Conservation (phyloP, 2,888 invertebrate species). For the Drosophila lutescens region DNA sequence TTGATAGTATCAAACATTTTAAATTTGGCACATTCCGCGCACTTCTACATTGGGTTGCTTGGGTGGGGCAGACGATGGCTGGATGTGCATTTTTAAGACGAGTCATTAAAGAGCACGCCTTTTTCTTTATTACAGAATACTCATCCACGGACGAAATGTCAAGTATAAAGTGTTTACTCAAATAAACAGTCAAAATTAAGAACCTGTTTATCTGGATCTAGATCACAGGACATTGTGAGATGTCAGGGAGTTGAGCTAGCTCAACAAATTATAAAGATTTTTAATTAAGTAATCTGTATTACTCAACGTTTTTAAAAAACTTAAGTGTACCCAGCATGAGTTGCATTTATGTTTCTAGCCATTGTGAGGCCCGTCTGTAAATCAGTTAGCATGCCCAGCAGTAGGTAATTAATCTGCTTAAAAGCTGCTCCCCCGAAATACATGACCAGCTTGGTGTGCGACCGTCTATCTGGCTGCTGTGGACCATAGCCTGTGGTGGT, state of each 20-base stretch:
- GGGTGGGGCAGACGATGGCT: conserved; percentile 20
- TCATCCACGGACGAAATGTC: conserved; percentile 9
- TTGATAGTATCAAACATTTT: conserved; percentile 30
- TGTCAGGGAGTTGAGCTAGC: too few relatives aligned
- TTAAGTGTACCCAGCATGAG: background rate
- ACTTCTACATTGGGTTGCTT: background rate
- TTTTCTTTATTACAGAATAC: conserved; percentile 1
- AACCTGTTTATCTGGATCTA: too few relatives aligned
- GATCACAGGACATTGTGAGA: background rate
- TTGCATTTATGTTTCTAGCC: background rate
- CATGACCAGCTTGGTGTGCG: conserved; percentile 21
- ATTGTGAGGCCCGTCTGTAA: background rate
- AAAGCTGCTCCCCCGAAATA: conserved; percentile 41
- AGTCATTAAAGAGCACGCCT: conserved; percentile 27
- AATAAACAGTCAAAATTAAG: background rate
- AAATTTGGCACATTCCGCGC: conserved; percentile 21
- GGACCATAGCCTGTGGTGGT: background rate
- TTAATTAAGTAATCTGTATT: too few relatives aligned
- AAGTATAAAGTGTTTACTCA: background rate
- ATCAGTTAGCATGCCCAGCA: conserved; percentile 27
- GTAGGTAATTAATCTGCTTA: conserved; percentile 63
- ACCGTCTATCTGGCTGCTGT: background rate
- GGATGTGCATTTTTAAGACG: conserved; percentile 5
- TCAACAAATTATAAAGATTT: background rate
- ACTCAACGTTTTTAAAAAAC: background rate